Evolutionary conservation across 1,140 invertebrate species (phyloP), one percentile per base, ranked within the genome.

Genomic region (Drosophila virilis): DNA sequence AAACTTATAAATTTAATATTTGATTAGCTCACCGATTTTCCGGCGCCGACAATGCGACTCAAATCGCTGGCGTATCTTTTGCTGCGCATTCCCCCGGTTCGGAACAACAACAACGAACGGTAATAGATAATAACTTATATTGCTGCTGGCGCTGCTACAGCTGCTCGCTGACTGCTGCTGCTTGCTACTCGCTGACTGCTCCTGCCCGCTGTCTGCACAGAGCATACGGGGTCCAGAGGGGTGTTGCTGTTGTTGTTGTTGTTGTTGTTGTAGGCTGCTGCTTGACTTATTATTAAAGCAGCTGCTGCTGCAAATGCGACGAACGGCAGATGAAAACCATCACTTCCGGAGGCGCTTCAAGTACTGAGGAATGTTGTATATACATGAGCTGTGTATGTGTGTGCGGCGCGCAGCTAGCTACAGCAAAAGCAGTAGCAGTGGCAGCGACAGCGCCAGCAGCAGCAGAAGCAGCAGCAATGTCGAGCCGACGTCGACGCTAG

Each of bases 331-430:
- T 79, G 84, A 89, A 91, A 91, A 91, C 88, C 88, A 88, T 89
- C 88, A 91, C 88, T 91, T 91, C 88, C 88, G 88, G 88, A 91
- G 88, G 88, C 88, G 89, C 88, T 91, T 84, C 88, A 91, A 89
- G 78, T 80, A 91, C 88, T 91, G 88, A 91, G 82, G 88, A 91
- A 83, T 88, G 83, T 89, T 82, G 82, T 86, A 82, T 77, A 80
- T 85, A 81, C 74, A 71, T 78, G 78, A 77, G 78, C 43, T 42
- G 45, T 52, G 45, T 67, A 43, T 58, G 40, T 70, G 55, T 58
- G 22, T 74, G 40, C 17, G 40, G 40, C 38, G 51, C 32, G 42
- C 37, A 42, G 32, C 2, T 58, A 54, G 46, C 65, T 8, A 22
- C 67, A 61, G 46, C 69, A 51, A 43, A 68, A 42, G 65, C 75